Conservation (phyloP, 2,888 invertebrate species). For the Drosophila mulleri region DNA sequence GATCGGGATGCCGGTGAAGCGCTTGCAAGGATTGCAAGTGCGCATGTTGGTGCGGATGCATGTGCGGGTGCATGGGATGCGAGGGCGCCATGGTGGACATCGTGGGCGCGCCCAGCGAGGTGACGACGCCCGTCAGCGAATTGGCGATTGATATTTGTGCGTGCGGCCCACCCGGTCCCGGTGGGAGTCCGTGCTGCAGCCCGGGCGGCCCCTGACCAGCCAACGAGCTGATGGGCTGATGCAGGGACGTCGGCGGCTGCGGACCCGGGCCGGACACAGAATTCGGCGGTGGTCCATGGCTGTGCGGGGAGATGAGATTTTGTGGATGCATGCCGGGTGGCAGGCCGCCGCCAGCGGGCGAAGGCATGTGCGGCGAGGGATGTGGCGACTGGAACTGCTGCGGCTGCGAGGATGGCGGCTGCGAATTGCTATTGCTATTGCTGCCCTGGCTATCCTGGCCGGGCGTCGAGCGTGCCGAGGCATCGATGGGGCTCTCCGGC, state of each 20-base stretch:
- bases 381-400: slow-evolving; percentile 85
- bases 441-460: slow-evolving; percentile 85
- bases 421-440: slow-evolving; percentile 85
- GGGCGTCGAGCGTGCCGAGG: slow-evolving; percentile 85
- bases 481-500: slow-evolving; percentile 85
- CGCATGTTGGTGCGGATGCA: slow-evolving; percentile 69
- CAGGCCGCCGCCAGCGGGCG: slow-evolving; percentile 81
- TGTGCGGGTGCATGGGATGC: slow-evolving; percentile 75
- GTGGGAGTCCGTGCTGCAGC: slow-evolving; percentile 70
- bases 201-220: slow-evolving; percentile 57
- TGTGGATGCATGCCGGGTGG: slow-evolving; percentile 85
- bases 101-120: slow-evolving; percentile 75
- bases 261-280: slow-evolving; percentile 69
- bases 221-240: slow-evolving; percentile 51
- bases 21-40: slow-evolving; percentile 78
- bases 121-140: slow-evolving; percentile 84
- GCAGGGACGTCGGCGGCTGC: slow-evolving; percentile 72
- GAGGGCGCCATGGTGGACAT: slow-evolving; percentile 80
- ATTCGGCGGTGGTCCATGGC: slow-evolving; percentile 64
- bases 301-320: slow-evolving; percentile 83
- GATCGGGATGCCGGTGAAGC: slow-evolving; percentile 84
- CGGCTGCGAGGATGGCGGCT: slow-evolving; percentile 79
- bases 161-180: slow-evolving; percentile 68
- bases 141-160: slow-evolving; percentile 85
- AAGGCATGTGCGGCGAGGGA: slow-evolving; percentile 84